phyloP scores from a whole-genome alignment of 2,113 vertebrate species.

The Pseudolaguvia tuberculata region DNA sequence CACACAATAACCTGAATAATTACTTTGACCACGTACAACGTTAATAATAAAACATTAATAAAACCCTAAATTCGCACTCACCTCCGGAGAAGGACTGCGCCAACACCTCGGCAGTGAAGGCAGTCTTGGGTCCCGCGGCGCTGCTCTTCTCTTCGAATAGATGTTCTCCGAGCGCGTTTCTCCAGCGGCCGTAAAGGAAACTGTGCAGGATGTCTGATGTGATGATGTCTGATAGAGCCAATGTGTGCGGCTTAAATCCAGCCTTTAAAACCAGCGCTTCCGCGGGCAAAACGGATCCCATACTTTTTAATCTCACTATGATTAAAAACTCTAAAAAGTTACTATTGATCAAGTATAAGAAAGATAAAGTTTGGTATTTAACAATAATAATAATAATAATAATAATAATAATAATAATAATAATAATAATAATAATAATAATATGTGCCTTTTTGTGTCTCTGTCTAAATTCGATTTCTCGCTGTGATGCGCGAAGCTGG shows the following conservation, averaged over 20 bases:
- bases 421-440: background rate
- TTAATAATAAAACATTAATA: background rate
- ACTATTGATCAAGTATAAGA: background rate
- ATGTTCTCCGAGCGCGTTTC: slow-evolving; percentile 90
- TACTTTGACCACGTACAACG: too few relatives aligned
- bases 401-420: background rate
- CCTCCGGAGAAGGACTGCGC: slow-evolving; percentile 97
- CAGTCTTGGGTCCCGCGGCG: slow-evolving; percentile 81
- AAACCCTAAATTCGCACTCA: slow-evolving; percentile 55
- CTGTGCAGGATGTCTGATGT: slow-evolving; percentile 98
- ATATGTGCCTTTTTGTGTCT: slow-evolving; percentile 2
- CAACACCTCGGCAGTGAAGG: slow-evolving; percentile 94
- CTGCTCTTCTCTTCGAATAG: slow-evolving; percentile 82
- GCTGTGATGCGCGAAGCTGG: slow-evolving; percentile 31
- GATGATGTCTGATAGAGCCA: slow-evolving; percentile 91
- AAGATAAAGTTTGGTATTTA: background rate
- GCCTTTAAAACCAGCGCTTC: slow-evolving; percentile 83
- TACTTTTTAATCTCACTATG: slow-evolving; percentile 45
- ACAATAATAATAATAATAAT: background rate
- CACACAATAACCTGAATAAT: background rate
- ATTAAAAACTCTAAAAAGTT: background rate
- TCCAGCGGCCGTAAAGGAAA: slow-evolving; percentile 95
- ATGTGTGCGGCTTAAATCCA: slow-evolving; percentile 76
- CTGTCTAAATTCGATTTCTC: background rate
- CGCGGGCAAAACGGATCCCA: slow-evolving; percentile 90